Evolutionary conservation across 2,888 invertebrate genomes (phyloP), one percentile per base, ranked within the genome.

Genomic region (Aspidapion aeneum): DNA sequence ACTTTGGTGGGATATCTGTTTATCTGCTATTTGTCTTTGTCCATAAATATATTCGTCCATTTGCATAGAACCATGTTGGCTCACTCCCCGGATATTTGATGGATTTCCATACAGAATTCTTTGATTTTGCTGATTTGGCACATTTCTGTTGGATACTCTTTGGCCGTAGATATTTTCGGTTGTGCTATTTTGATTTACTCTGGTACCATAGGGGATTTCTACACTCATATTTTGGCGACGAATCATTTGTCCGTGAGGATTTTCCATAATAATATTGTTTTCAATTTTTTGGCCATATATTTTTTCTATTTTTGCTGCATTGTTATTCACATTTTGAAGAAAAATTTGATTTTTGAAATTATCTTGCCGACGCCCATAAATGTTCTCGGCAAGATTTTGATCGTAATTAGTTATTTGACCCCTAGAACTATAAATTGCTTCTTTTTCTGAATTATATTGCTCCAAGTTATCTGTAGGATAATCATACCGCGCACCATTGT

Each of bases 1-100:
- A 18, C 60, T 69, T 18, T 70, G 70, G 50, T 64, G 68, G 3
- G 72, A 70, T 63, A 66, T 66, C 60, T 67, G 60, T 56, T 70
- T 66, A 16, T 63, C 58, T 7, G 66, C 21, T 51, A 64, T 12
- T 48, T 66, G 67, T 18, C 69, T 63, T 48, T 70, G 70, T 1
- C 64, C 68, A 22, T 73, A 72, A n/a, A 71, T 5, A 9, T 73
- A 70, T 20, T 74, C 74, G n/a, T 67, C 60, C 7, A 69, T 59
- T 57, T 71, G 71, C 12, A 71, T 68, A 5, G 73, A 71, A 18
- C 71, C 70, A 57, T 71, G 72, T n/a, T 71, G 65, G 1, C 67
- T 63, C 18, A 72, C 17, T 18, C 63, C 60, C 1, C 18, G 57
- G 12, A 12, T 12, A 12, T 35, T 12, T 35, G 12, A 35, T 7